phyloP scores from a whole-genome alignment of 2,888 invertebrate genomes.

The Griposia aprilina region DNA sequence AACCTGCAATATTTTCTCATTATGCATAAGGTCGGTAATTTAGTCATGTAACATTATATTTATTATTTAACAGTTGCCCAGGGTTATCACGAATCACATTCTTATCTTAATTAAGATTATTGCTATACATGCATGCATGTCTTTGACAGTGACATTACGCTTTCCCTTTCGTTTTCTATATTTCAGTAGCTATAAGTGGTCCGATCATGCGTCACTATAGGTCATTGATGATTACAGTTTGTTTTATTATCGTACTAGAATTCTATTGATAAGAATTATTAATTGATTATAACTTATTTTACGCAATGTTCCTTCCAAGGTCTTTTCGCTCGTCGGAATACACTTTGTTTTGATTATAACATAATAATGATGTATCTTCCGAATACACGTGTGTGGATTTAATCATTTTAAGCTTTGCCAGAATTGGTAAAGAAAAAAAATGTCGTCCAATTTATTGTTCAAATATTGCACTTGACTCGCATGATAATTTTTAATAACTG shows the following conservation, averaged over 20 bases:
- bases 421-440: background rate
- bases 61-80: slow-evolving; percentile 36
- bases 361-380: background rate
- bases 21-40: slow-evolving; percentile 27
- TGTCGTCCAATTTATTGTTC: background rate
- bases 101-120: slow-evolving; percentile 40
- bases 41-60: slow-evolving; percentile 30
- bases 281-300: slow-evolving; percentile 8
- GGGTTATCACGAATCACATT: slow-evolving; percentile 10
- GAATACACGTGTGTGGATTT: background rate
- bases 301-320: background rate
- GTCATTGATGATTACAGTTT: background rate
- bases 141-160: slow-evolving; percentile 46
- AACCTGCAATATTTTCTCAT: slow-evolving; percentile 21
- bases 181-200: background rate
- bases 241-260: background rate
- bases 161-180: slow-evolving; percentile 19
- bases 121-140: background rate
- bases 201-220: background rate
- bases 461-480: slow-evolving; percentile 21
- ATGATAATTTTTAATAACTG: background rate
- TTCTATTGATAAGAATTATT: background rate
- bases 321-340: background rate
- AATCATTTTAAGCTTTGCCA: background rate
- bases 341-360: background rate